Percentiles rank a stretch among this genome's conserved stretches.
Evolutionary conservation across 2,797 vertebrate species (phyloP).

Genomic region (Gadopsis bispinosus): DNA sequence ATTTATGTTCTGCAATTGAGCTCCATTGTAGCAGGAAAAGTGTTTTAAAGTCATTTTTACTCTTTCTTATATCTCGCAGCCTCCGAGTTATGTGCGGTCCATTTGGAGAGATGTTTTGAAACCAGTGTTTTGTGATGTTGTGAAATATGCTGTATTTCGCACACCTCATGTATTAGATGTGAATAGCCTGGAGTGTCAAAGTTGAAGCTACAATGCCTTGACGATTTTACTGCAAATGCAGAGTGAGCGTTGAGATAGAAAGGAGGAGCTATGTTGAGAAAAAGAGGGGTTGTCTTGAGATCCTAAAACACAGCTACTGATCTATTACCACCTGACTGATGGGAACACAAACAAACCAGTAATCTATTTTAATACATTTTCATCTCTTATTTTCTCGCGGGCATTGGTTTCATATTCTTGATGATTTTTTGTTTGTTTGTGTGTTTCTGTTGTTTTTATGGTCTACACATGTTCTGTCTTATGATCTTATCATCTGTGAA

Average conservation of each 20-base stretch:
- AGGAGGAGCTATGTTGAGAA: neutral
- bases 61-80: neutral
- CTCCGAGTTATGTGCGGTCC: neutral
- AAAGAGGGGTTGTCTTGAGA: neutral
- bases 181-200: neutral
- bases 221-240: neutral
- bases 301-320: neutral
- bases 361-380: too few relatives aligned
- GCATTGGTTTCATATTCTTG: too few relatives aligned
- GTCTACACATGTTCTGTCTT: too few relatives aligned
- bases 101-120: too few relatives aligned
- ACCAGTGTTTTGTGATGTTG: neutral
- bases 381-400: too few relatives aligned
- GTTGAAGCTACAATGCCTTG: neutral
- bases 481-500: too few relatives aligned
- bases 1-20: neutral
- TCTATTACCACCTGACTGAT: neutral
- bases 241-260: neutral
- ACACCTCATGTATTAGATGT: neutral
- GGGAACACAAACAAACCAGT: too few relatives aligned
- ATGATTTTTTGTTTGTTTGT: too few relatives aligned
- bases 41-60: neutral
- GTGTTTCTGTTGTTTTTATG: too few relatives aligned
- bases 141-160: neutral
- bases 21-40: neutral